Evolutionary conservation across 2,113 vertebrate species (phyloP), one percentile per base, ranked within the genome.

Genomic region (Pagrus major): DNA sequence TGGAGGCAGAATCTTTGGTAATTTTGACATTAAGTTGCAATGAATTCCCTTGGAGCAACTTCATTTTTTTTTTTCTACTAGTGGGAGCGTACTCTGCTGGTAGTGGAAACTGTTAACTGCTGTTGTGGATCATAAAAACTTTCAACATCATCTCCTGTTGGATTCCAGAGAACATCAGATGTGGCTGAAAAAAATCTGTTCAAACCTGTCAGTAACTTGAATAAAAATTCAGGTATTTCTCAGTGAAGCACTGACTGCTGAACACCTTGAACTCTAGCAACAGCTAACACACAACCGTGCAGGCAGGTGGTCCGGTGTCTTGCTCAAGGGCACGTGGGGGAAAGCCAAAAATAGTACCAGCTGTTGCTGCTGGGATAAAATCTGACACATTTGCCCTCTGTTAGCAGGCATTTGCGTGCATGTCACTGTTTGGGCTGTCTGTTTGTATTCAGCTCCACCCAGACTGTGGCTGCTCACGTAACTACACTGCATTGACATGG

Each of bases 241-340:
- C 10, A 8, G 31, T n/a, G 18, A 64, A 23, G 39, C 20, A 31
- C 31, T 25, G 20, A 54, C 15, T n/a, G 31, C 49, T 37, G 12
- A 59, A 15, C 23, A 47, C 25, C 25, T 33, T 29, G 29, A 61
- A 21, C 44, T n/a, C 14, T 2, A 52, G 21, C 47, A 55, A 27
- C 67, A 58, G 9, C 58, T 37, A 46, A 41, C 25, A 20, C 35
- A n/a, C 39, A n/a, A 68, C 20, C 15, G 20, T 75, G 70, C 71
- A 69, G 71, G 51, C 66, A 80, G 67, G 31, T 74, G 55, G 56
- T 6, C 23, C 23, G 10, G 68, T 80, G 59, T 83, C 37, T 86
- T 76, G 83, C 75, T 88, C 73, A 83, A 83, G 79, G 84, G 84
- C 76, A 90, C 37, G 0, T 69, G 59, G n/a, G 65, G 18, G 23